phyloP scores from a whole-genome alignment of 2,888 invertebrate species.

The Eucera pruinosa region DNA sequence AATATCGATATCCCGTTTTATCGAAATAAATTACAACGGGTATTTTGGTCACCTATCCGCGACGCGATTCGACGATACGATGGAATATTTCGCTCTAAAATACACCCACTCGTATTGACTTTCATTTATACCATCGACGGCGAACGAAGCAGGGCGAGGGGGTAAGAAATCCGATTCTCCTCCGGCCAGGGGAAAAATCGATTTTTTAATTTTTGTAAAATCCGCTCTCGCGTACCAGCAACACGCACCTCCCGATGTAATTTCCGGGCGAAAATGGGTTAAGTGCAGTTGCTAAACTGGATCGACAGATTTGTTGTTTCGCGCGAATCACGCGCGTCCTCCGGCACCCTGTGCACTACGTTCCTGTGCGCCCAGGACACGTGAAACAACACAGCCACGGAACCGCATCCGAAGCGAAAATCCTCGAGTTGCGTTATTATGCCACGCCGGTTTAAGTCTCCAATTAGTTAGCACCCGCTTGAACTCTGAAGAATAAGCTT shows the following conservation, averaged over 20 bases:
- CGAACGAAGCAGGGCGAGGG: not conserved
- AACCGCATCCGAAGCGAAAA: slow-evolving; percentile 23
- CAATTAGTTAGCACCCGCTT: slow-evolving; percentile 22
- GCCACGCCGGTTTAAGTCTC: slow-evolving; percentile 24
- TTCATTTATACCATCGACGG: slow-evolving; percentile 34
- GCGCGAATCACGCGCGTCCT: slow-evolving; percentile 8
- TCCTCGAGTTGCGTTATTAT: slow-evolving; percentile 41
- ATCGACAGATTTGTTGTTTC: slow-evolving; percentile 56
- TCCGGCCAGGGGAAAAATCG: slow-evolving; percentile 21
- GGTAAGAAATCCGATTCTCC: slow-evolving; percentile 38
- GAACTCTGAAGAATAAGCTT: slow-evolving; percentile 7
- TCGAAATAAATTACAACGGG: slow-evolving; percentile 34
- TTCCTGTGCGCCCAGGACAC: slow-evolving; percentile 17
- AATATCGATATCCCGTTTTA: slow-evolving; percentile 17
- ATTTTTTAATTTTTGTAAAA: slow-evolving; percentile 44
- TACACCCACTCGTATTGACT: slow-evolving; percentile 25
- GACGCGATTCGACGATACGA: slow-evolving; percentile 12
- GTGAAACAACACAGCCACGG: slow-evolving; percentile 35
- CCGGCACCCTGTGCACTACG: not conserved
- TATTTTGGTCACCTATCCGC: slow-evolving; percentile 26
- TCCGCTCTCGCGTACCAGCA: slow-evolving; percentile 31
- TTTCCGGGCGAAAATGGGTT: slow-evolving; percentile 46
- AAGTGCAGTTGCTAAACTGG: slow-evolving; percentile 43
- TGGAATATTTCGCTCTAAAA: slow-evolving; percentile 19
- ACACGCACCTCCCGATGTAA: slow-evolving; percentile 35